phyloP scores from a whole-genome alignment of 1,140 invertebrate genomes.

The Pantala flavescens region DNA sequence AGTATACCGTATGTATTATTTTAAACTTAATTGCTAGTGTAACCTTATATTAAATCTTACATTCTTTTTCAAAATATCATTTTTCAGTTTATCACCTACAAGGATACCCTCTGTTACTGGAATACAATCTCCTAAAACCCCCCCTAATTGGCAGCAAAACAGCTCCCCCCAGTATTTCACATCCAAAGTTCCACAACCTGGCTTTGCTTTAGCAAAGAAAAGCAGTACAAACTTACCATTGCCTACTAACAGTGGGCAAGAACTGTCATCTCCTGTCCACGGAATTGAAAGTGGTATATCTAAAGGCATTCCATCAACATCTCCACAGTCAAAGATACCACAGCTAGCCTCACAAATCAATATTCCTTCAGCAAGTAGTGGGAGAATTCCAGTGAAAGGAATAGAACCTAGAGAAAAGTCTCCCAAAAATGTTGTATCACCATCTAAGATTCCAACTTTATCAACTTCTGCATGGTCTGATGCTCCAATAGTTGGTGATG shows the following conservation, averaged over 20 bases:
- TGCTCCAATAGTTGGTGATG: slow-evolving; percentile 16
- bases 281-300: neutral
- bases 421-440: neutral
- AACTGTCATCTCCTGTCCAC: neutral
- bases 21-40: neutral
- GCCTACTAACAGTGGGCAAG: neutral
- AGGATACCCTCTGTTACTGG: slow-evolving; percentile 9
- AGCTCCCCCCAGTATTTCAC: neutral
- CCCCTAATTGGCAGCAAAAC: neutral
- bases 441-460: neutral
- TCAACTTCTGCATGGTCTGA: neutral
- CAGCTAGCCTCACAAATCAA: neutral
- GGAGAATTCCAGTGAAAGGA: neutral
- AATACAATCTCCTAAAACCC: neutral
- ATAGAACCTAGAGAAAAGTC: neutral
- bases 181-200: neutral
- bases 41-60: neutral
- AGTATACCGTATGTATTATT: neutral
- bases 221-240: neutral
- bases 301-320: neutral
- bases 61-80: neutral
- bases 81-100: slow-evolving; percentile 10
- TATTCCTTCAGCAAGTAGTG: neutral
- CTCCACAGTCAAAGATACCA: slow-evolving; percentile 11
- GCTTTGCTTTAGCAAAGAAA: neutral